Evolutionary conservation across 2,113 vertebrate species (phyloP), one percentile per base, ranked within the genome.

Genomic region (Onychostruthus taczanowskii): DNA sequence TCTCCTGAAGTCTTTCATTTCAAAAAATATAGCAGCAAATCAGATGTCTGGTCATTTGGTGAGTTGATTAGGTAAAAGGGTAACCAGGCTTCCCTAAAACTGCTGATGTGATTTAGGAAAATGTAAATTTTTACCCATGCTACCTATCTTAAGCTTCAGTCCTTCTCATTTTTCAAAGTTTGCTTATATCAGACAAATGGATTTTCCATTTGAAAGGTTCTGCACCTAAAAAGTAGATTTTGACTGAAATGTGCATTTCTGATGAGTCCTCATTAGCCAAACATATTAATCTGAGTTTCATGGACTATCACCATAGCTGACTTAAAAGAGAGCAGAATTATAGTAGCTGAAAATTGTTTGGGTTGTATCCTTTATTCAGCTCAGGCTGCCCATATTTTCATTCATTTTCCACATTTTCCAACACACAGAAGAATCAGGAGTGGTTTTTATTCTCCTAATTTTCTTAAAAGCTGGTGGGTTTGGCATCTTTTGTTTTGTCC

Each of bases 1-100:
- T 98, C 99, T 37, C 99, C 99, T 2, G 99, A 99, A 94, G 98
- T 99, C 70, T 97, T 99, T 24, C 98, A 99, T 95, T 99, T 98
- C 97, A 98, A 98, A 79, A 99, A 99, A 83, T 99, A 98, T 55
- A 99, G 99, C 96, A 99, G 97, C 97, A 99, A 99, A 95, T 99
- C 99, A 7, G 99, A 99, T 33, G 97, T 99, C 74, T 99, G 99
- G 99, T 99, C 99, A 46, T 99, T 98, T 56, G 99, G 99, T 99
- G 87, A 98, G 98, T 93, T 33, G 12, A 20, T 44, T 37, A 52
- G 15, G 19, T 78, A 14, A 81, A 93, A 30, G 16, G 41, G 23
- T n/a, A 68, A 68, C 3, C 7, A 3, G 0, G 0, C 17, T 83
- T 79, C 67, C 27, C 16, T 58, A 24, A 67, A 88, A 44, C 19